A percentile compares a stretch with the other conserved stretches of the same genome.
Conservation (phyloP, 2,797 vertebrate species). For the Scolopax rusticola region DNA sequence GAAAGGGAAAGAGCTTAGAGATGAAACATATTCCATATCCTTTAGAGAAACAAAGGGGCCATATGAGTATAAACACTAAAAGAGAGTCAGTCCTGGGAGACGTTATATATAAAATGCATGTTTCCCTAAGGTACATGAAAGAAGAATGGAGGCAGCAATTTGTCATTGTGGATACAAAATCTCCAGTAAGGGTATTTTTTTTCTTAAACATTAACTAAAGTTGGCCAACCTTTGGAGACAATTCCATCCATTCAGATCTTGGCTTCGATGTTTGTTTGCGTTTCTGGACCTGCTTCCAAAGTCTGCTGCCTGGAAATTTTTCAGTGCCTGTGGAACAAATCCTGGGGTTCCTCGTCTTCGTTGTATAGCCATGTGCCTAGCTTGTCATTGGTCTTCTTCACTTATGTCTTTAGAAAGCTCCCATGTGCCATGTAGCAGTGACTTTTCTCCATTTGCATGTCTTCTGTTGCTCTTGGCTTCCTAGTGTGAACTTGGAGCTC, state of each 20-base stretch:
- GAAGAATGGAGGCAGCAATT: not conserved
- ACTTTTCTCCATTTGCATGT: constrained; percentile 66
- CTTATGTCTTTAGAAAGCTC: not conserved
- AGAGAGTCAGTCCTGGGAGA: not conserved
- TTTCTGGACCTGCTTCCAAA: constrained; percentile 25
- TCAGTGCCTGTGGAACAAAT: not conserved
- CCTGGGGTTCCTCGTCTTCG: not conserved
- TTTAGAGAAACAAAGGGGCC: not conserved
- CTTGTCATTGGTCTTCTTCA: not conserved
- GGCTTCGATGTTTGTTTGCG: not conserved
- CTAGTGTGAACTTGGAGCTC: constrained; percentile 44
- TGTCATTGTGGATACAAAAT: not conserved
- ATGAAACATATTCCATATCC: not conserved
- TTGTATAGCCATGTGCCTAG: not conserved
- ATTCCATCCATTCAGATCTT: not conserved
- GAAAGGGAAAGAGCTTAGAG: not conserved
- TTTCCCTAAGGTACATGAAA: not conserved
- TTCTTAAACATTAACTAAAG: not conserved
- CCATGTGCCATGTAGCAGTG: not conserved
- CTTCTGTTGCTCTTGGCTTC: constrained; percentile 60
- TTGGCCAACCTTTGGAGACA: not conserved
- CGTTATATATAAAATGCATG: not conserved
- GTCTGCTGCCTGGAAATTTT: constrained; percentile 5
- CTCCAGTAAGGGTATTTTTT: not conserved
- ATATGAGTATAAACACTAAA: not conserved